These are phyloP conservation scores for Timema cristinae DNA, from an alignment of 2,888 invertebrate genomes.

Conservation along the genomic window DNA sequence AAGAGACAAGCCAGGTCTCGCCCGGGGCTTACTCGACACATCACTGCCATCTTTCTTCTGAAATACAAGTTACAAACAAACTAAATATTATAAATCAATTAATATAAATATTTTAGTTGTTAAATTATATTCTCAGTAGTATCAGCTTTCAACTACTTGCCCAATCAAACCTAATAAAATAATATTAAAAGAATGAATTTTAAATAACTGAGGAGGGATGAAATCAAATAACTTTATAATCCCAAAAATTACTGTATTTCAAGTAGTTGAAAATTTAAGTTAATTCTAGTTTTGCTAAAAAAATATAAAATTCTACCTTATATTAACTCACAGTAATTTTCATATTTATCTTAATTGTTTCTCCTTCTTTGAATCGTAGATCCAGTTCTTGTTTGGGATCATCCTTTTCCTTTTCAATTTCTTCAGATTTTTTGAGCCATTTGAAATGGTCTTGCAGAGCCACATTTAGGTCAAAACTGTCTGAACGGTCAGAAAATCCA, in stretches of 20 bases:
- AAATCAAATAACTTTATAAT: too few species aligned
- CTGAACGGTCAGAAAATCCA: conserved; percentile 95
- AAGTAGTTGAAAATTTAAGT: too few species aligned
- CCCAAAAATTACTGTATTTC: too few species aligned
- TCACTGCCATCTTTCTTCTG: conserved; percentile 89
- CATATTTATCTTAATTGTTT: conserved; percentile 99
- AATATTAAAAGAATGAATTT: too few species aligned
- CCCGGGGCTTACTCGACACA: conserved; percentile 60
- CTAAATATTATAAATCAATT: too few species aligned
- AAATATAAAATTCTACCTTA: not conserved
- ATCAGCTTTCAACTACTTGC: too few species aligned
- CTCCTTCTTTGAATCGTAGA: conserved; percentile 97
- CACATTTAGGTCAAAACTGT: conserved; percentile 98
- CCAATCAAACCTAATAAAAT: too few species aligned
- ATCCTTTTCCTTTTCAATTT: conserved; percentile 67
- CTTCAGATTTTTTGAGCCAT: conserved; percentile 78
- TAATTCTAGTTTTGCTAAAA: too few species aligned
- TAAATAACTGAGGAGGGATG: too few species aligned
- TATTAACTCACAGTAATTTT: conserved; percentile 75
- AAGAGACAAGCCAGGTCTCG: conserved; percentile 50
- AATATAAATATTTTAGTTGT: too few species aligned
- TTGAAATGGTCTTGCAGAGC: conserved; percentile 98
- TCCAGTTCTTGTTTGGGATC: conserved; percentile 76
- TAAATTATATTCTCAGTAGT: too few species aligned
- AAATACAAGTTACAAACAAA: conserved; percentile 32